Evolutionary conservation across 2,797 vertebrate genomes (phyloP).

Genomic region (Bucorvus abyssinicus): DNA sequence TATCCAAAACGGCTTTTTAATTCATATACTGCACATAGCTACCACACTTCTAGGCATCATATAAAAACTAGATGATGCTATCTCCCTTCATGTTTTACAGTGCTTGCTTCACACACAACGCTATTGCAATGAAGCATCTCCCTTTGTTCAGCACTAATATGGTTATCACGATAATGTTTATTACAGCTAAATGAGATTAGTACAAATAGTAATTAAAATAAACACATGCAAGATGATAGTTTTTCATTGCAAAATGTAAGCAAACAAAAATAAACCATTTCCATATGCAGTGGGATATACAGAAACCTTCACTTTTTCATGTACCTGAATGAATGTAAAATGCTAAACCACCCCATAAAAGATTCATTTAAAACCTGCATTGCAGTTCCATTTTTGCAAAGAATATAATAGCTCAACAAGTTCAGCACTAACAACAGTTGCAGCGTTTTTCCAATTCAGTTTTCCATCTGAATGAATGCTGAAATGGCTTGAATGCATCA

Average conservation of each 20-base stretch:
- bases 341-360: not conserved
- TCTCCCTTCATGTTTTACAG: not conserved
- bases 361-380: not conserved
- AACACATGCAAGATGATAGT: not conserved
- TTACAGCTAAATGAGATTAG: not conserved
- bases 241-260: not conserved
- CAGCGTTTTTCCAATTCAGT: not conserved
- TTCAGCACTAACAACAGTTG: not conserved
- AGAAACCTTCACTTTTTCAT: not conserved
- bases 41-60: not conserved
- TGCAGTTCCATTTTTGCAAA: not conserved
- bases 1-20: not conserved
- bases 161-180: not conserved
- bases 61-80: not conserved
- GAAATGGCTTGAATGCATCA: not conserved
- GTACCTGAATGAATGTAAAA: not conserved
- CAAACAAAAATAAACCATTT: not conserved
- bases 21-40: not conserved
- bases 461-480: not conserved
- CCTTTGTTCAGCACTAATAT: not conserved
- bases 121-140: not conserved
- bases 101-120: not conserved
- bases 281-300: not conserved
- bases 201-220: not conserved
- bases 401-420: not conserved